Percentiles rank a stretch among this genome's conserved stretches.
Evolutionary conservation across 2,797 vertebrate genomes (phyloP).

Genomic region (Prionace glauca): DNA sequence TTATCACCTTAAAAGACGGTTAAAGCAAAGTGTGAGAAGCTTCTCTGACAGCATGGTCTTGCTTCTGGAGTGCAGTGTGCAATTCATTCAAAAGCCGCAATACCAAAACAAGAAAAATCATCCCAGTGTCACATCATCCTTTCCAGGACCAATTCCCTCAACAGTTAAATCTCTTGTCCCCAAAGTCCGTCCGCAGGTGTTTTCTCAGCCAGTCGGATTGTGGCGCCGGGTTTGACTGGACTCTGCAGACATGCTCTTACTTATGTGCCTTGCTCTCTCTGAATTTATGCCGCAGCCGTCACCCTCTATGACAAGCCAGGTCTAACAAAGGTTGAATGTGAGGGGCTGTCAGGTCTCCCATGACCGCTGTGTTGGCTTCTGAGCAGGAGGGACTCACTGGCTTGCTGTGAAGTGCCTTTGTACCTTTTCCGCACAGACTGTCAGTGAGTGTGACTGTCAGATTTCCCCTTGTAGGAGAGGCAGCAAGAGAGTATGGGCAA

Average conservation of each 20-base stretch:
- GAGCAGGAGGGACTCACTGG: not conserved
- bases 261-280: not conserved
- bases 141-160: not conserved
- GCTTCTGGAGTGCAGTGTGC: not conserved
- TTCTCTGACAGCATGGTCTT: not conserved
- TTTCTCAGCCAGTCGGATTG: no score
- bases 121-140: not conserved
- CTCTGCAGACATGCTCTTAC: not conserved
- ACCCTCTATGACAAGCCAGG: not conserved
- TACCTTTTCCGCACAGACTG: not conserved
- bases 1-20: not conserved
- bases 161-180: not conserved
- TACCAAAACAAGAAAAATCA: not conserved
- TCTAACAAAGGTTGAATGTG: not conserved
- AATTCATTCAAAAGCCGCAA: not conserved
- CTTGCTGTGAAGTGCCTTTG: not conserved
- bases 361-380: no score
- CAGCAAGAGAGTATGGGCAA: not conserved
- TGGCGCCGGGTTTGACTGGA: not conserved
- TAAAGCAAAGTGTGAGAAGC: not conserved
- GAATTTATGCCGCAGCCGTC: not conserved
- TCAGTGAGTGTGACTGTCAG: not conserved
- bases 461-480: not conserved
- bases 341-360: not conserved
- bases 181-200: not conserved